A percentile compares a stretch with the other conserved stretches of the same genome.
These are phyloP conservation scores for Phragmatobia fuliginosa DNA, from an alignment of 2,888 invertebrate species.

Conservation along the genomic window DNA sequence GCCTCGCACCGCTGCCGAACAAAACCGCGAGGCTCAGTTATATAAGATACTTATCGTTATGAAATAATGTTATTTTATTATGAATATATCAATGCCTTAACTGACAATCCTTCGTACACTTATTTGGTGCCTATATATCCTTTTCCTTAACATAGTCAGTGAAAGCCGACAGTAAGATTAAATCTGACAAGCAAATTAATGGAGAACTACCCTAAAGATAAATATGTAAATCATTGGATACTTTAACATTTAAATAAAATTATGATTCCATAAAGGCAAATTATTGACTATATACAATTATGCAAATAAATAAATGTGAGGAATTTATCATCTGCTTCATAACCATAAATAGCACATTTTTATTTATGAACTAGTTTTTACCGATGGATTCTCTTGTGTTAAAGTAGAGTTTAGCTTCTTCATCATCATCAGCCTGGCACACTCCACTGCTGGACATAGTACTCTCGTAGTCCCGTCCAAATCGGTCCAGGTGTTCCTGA, in stretches of 20 bases:
- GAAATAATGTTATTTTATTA: not conserved
- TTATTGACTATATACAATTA: slow-evolving; percentile 12
- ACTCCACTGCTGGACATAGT: too few species aligned
- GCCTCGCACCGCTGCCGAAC: too few species aligned
- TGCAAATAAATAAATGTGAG: slow-evolving; percentile 8
- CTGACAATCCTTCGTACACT: not conserved
- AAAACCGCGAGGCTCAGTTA: too few species aligned
- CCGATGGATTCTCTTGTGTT: too few species aligned
- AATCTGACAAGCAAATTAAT: slow-evolving; percentile 7
- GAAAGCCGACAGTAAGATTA: slow-evolving; percentile 3
- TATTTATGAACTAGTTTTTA: too few species aligned
- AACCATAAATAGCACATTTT: slow-evolving; percentile 35
- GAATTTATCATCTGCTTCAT: not conserved
- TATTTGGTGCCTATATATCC: not conserved
- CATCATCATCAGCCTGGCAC: too few species aligned
- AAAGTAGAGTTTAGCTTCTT: too few species aligned
- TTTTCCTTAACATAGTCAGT: not conserved
- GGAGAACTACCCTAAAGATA: not conserved
- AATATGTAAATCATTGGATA: not conserved
- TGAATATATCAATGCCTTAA: not conserved
- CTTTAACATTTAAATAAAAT: slow-evolving; percentile 14
- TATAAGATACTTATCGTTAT: not conserved
- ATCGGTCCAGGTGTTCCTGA: too few species aligned
- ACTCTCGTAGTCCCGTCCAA: too few species aligned
- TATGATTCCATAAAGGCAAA: slow-evolving; percentile 15